phyloP scores from a whole-genome alignment of 2,797 vertebrate species.

The Dicrostonyx torquatus region DNA sequence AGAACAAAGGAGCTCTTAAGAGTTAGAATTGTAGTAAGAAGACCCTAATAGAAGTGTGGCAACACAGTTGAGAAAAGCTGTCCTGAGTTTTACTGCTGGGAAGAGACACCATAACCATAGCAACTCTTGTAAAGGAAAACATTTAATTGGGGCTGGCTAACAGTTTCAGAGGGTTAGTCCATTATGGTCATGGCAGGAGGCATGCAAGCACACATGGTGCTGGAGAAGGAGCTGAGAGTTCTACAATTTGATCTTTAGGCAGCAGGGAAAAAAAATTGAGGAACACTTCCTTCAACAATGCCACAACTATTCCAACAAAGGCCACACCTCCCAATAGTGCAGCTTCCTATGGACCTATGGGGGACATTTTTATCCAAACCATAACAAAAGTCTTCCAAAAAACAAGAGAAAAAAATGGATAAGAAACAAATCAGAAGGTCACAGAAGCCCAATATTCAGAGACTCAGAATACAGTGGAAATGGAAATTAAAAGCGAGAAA shows the following conservation, averaged over 20 bases:
- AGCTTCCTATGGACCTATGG: not conserved
- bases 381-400: not conserved
- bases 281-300: too few species aligned
- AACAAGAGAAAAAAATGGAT: not conserved
- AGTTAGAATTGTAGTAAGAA: slow-evolving; percentile 25
- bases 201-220: too few species aligned
- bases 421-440: not conserved
- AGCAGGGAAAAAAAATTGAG: too few species aligned
- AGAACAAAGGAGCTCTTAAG: slow-evolving; percentile 34
- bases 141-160: not conserved
- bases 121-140: not conserved
- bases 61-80: not conserved
- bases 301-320: not conserved
- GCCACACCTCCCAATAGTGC: not conserved
- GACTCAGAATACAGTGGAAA: not conserved
- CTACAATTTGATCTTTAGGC: too few species aligned
- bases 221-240: too few species aligned
- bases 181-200: too few species aligned
- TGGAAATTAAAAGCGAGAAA: not conserved
- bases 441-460: not conserved
- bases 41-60: not conserved
- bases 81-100: not conserved
- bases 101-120: not conserved
- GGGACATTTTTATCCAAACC: not conserved
- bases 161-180: not conserved